Base-by-base conservation (phyloP, 2,888 invertebrate genomes). In the Erebia aethiops region DNA sequence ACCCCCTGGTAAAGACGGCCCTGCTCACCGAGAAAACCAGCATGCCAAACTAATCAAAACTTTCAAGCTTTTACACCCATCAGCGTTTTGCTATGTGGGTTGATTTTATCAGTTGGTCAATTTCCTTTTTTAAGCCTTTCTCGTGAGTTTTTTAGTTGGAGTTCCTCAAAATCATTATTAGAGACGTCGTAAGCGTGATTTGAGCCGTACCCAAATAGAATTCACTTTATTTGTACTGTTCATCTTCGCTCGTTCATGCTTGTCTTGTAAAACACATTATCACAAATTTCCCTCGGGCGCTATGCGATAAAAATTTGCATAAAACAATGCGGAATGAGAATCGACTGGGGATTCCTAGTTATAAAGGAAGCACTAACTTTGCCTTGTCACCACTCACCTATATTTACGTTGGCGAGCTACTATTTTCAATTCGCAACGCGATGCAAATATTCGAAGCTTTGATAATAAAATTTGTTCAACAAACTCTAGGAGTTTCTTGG, bases 251-350 rank as follows among this genome's bases (percentile, higher is more conserved):
- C 49, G 67, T 71, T 63, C 71, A 21, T 69, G 67, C 65, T 72
- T 70, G 57, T 65, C 54, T 67, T 73, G 69, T 71, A 72, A 71
- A 74, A 76, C 69, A 74, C 65, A 73, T 75, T 76, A 76, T 77
- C 71, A 73, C 62, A 76, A 74, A 79, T 80, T 80, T 80, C 79
- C 80, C 79, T 26, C 9, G 77, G 79, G 71, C 57, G 69, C 62
- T 70, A 62, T 71, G 71, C 70, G 68, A 71, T 74, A 74, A 76
- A 73, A 76, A 77, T 78, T 79, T 74, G 66, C 72, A 77, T 79
- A 75, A 76, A 78, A 76, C 75, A 78, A 77, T 72, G 71, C 56
- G 71, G 71, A 71, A 73, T 70, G 74, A 71, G 69, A 73, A 63
- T 72, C 70, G 65, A 57, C 60, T 68, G 74, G 69, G 74, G 61